Base-by-base conservation (phyloP, 2,113 vertebrate genomes). In the Rhadina sibilatrix region DNA sequence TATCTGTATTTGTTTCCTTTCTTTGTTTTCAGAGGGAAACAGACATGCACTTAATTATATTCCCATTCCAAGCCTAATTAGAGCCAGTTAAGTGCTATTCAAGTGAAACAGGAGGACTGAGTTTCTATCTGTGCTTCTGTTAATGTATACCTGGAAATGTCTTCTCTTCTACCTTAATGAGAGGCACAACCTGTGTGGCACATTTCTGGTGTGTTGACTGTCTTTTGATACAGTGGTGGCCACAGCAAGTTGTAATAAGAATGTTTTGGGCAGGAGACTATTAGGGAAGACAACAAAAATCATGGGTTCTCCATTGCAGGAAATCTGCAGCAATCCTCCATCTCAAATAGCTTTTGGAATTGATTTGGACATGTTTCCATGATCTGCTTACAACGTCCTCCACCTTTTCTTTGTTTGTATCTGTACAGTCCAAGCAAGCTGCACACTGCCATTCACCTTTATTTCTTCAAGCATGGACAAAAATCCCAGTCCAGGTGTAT, bases 61-160 rank as follows among this genome's bases (percentile, higher is more conserved):
- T 80, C 50, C 46, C 42, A 52, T 88, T 83, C 52, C 76, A 74
- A 83, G 71, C 27, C 82, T 66, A 93, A 96, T 91, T 88, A 90
- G 59, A 94, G 53, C 5, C 27, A 75, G 33, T 74, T 85, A 93
- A 90, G 33, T 54, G 53, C 50, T 85, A 60, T 19, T 70, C 78
- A 94, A 88, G 75, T 3, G 13, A 86, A 95, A 12, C 3, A 50
- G 50, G 15, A 76, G n/a, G 46, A 72, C 6, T 44, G 46, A 77
- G 63, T 77, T 87, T 69, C 63, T 54, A 59, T 40, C 59, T 86
- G n/a, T 38, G 72, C 46, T 52, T 68, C 66, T 80, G 21, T 64
- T 71, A 75, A 50, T 64, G 46, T 52, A 6, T 28, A 75, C 13
- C 31, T 61, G 21, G 57, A 77, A 95, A 31, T 35, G 25, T 38